Conservation (phyloP, 2,797 vertebrate species). For the Poeciliopsis paucimaculata region DNA sequence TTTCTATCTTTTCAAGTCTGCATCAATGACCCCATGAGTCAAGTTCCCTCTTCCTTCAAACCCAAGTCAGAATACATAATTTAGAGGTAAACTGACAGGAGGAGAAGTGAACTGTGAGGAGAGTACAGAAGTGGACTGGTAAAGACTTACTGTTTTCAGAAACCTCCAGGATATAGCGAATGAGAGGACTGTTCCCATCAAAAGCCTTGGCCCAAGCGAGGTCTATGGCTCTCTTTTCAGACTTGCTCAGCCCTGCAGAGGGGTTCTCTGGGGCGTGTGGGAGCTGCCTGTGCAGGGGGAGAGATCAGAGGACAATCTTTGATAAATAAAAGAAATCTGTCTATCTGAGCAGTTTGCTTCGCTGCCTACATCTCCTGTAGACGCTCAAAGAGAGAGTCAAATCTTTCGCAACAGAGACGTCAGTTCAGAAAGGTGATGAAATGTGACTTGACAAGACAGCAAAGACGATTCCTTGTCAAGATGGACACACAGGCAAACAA, state of each 20-base stretch:
- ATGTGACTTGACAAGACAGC: conserved; percentile 37
- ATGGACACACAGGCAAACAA: conserved; percentile 54
- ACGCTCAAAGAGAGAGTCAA: conserved; percentile 31
- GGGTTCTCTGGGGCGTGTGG: conserved; percentile 94
- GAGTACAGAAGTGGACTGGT: background rate
- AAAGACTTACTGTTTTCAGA: conserved; percentile 94
- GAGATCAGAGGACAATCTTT: conserved; percentile 25
- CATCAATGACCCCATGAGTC: conserved; percentile 10
- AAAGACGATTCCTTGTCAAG: conserved; percentile 53
- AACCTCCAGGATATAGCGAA: conserved; percentile 93
- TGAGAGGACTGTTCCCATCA: conserved; percentile 95
- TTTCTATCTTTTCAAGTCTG: conserved; percentile 22
- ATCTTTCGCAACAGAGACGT: conserved; percentile 45
- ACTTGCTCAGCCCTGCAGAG: conserved; percentile 80
- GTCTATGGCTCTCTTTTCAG: conserved; percentile 91
- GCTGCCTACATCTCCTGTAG: conserved; percentile 8
- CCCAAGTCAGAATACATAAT: conserved; percentile 17
- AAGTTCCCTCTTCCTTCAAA: conserved; percentile 4
- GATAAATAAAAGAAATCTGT: conserved; percentile 57
- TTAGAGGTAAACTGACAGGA: conserved; percentile 15
- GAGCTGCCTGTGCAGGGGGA: conserved; percentile 85
- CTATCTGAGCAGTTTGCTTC: conserved; percentile 15
- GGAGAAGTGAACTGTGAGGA: background rate
- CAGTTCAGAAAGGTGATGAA: conserved; percentile 58
- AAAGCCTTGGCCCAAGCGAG: conserved; percentile 94